phyloP scores from a whole-genome alignment of 2,888 invertebrate genomes.

The Atrina japonica region DNA sequence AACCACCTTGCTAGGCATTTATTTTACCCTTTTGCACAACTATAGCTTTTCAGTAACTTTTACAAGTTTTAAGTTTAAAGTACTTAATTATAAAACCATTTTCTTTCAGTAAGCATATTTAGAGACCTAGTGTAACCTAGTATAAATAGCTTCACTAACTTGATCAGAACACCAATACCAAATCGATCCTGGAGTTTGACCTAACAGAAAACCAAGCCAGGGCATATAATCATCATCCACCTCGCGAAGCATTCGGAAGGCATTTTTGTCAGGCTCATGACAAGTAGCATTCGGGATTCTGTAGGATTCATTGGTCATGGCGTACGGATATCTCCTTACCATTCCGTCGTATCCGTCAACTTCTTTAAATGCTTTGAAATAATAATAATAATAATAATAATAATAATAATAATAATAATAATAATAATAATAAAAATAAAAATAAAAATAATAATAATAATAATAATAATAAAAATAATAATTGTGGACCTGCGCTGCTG shows the following conservation, averaged over 20 bases:
- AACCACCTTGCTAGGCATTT: too few relatives aligned
- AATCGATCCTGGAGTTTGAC: conserved; percentile 82
- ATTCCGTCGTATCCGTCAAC: conserved; percentile 81
- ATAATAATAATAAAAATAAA: not conserved
- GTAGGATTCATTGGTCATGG: conserved; percentile 70
- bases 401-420: not conserved
- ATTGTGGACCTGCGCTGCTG: too few relatives aligned
- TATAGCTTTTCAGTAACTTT: too few relatives aligned
- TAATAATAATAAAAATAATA: not conserved
- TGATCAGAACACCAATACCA: conserved; percentile 83
- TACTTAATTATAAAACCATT: too few relatives aligned
- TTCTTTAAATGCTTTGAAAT: conserved; percentile 77
- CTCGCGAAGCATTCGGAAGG: conserved; percentile 81
- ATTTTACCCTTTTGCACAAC: too few relatives aligned
- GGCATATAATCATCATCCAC: conserved; percentile 81
- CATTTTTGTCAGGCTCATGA: conserved; percentile 77
- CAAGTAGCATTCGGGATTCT: conserved; percentile 73
- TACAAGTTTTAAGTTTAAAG: too few relatives aligned
- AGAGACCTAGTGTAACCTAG: too few relatives aligned
- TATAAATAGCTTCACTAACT: too few relatives aligned
- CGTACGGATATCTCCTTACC: conserved; percentile 80
- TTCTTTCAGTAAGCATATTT: too few relatives aligned
- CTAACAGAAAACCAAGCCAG: conserved; percentile 82
- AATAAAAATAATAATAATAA: not conserved
- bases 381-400: not conserved